These are phyloP conservation scores for Ardeotis arabs DNA, from an alignment of 2,113 vertebrate species.

Conservation along the genomic window DNA sequence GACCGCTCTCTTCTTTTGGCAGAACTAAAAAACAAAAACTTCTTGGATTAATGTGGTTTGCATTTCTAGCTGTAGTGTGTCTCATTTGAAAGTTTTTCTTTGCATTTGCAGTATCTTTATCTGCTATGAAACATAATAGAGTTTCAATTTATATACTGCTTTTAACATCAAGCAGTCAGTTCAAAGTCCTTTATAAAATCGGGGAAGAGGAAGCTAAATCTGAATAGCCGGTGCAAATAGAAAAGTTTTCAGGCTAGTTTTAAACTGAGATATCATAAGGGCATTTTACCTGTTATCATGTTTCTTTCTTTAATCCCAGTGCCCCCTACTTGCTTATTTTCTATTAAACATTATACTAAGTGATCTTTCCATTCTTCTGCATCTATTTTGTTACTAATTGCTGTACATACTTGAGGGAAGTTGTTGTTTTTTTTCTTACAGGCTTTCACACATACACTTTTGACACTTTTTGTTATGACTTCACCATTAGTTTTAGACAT, in stretches of 20 bases:
- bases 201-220: conserved; percentile 35
- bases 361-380: neutral
- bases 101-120: conserved; percentile 63
- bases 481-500: neutral
- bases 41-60: conserved; percentile 34
- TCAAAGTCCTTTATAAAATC: conserved; percentile 59
- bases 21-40: neutral
- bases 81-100: conserved; percentile 60
- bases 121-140: conserved; percentile 58
- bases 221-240: conserved; percentile 18
- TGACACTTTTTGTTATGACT: neutral
- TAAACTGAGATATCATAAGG: neutral
- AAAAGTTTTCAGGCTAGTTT: conserved; percentile 42
- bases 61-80: conserved; percentile 28
- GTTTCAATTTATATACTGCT: conserved; percentile 57
- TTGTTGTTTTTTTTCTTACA: neutral
- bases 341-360: neutral
- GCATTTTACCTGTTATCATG: neutral
- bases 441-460: neutral
- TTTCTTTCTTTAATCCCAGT: neutral
- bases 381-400: neutral
- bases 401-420: neutral
- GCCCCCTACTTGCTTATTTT: neutral
- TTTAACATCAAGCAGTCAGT: conserved; percentile 59
- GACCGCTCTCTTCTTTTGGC: conserved; percentile 1